Evolutionary conservation across 2,888 invertebrate genomes (phyloP), one percentile per base, ranked within the genome.

Genomic region (Callyntrura sp.): DNA sequence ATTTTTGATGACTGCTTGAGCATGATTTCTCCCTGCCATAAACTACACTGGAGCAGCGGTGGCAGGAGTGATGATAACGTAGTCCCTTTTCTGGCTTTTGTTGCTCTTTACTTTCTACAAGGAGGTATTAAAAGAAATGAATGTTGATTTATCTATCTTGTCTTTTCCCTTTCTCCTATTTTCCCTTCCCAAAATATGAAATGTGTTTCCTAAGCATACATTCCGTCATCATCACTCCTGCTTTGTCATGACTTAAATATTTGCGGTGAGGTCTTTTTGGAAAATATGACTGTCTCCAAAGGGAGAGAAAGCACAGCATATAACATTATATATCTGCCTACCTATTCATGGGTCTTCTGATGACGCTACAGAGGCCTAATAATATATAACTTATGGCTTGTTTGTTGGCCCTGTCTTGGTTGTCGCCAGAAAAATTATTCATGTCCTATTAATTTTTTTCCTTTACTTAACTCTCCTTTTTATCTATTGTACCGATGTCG

Each of bases 1-100:
- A 91, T 91, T 90, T 91, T 90, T 91, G 90, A 91, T 90, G 86
- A 79, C 76, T 57, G 85, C 91, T 91, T 90, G 81, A 91, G 88
- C 85, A 88, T 88, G 91, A 88, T 91, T 89, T 88, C 85, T 76
- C 43, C 28, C 23, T 17, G 28, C 65, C n/a, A 65, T 5, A n/a
- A 14, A 51, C 1, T 51, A 35, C 20, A 20, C n/a, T 57, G 35
- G 35, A 1, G 73, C 45, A 8, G 51, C 17, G 45, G 73, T 48
- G 51, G 51, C 48, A 43, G 51, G 51, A n/a, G 35, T 23, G 25
- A 12, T 68, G 35, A 14, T 68, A 14, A n/a, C 43, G 17, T 43
- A 70, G 14, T 23, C 17, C n/a, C 84, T 85, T 88, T 57, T 73
- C 73, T 89, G 86, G 82, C 90, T 89, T 88, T 81, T 62, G 57